Base-by-base conservation (phyloP, 2,113 vertebrate genomes). In the Sebastes fasciatus region DNA sequence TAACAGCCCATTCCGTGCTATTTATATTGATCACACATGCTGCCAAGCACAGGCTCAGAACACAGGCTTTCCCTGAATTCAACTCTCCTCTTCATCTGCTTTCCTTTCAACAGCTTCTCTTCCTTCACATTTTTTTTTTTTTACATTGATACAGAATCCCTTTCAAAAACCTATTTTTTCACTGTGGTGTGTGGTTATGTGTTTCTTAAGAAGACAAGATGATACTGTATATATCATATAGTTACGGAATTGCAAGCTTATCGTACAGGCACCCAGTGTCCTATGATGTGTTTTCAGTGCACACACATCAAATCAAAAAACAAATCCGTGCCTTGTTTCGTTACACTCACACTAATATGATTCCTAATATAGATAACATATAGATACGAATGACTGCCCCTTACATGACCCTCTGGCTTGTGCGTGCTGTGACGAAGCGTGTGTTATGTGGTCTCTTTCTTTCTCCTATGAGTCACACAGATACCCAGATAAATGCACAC, bases 11-110 rank as follows among this genome's bases (percentile, higher is more conserved):
- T 88, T 94, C 86, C 68, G 60, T 91, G 85, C 86, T 90, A 90
- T 93, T 92, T 90, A 89, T 91, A 92, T 90, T 91, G 91, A 94
- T 92, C 87, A 88, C 74, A 81, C 62, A 71, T 54, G 51, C 86
- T 91, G 87, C 84, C 77, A 88, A 80, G 85, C 68, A 60, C 85
- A 75, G 82, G 62, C 88, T 86, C 80, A 83, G 68, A 91, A 77
- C 70, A 82, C 83, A 82, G 70, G 52, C 83, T 85, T 82, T 79
- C 75, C 57, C 60, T 80, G 73, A 86, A 85, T 57, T 68, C 6
- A 52, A 74, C 64, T 74, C 54, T 66, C 67, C 51, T 16, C 8
- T 71, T 23, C 34, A 26, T 54, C 40, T 79, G 11, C 21, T 23
- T 62, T 48, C 12, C 63, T 70, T 60, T 60, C n/a, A 52, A 4